Evolutionary conservation across 2,797 vertebrate species (phyloP).

Genomic region (Lophura swinhoii): DNA sequence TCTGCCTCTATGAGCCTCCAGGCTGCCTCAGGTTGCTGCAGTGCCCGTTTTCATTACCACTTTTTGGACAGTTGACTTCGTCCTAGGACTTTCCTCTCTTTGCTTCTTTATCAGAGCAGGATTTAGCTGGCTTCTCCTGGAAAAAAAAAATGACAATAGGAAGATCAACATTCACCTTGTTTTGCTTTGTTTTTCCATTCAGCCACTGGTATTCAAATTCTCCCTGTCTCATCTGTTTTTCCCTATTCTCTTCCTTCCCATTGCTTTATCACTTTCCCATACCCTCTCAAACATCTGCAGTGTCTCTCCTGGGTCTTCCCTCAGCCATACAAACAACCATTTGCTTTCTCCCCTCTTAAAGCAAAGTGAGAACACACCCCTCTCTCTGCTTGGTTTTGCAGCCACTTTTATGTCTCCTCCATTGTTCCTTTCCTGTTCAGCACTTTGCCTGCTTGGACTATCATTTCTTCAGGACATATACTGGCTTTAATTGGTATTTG

Average conservation of each 20-base stretch:
- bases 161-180: background rate
- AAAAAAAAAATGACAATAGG: background rate
- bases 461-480: background rate
- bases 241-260: background rate
- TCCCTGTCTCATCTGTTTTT: rapidly evolving
- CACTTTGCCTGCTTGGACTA: background rate
- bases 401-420: background rate
- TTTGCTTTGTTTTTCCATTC: background rate
- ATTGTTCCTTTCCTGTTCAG: background rate
- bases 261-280: background rate
- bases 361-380: background rate
- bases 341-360: background rate
- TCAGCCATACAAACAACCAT: background rate
- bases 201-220: background rate
- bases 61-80: background rate
- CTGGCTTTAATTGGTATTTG: background rate
- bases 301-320: background rate
- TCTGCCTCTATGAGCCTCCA: background rate
- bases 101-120: background rate
- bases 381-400: background rate
- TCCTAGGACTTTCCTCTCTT: background rate
- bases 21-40: background rate
- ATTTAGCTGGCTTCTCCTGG: background rate
- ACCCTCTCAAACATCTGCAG: rapidly evolving
- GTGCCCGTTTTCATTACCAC: background rate